Evolutionary conservation across 2,113 vertebrate genomes (phyloP).

Genomic region (Puntigrus tetrazona): DNA sequence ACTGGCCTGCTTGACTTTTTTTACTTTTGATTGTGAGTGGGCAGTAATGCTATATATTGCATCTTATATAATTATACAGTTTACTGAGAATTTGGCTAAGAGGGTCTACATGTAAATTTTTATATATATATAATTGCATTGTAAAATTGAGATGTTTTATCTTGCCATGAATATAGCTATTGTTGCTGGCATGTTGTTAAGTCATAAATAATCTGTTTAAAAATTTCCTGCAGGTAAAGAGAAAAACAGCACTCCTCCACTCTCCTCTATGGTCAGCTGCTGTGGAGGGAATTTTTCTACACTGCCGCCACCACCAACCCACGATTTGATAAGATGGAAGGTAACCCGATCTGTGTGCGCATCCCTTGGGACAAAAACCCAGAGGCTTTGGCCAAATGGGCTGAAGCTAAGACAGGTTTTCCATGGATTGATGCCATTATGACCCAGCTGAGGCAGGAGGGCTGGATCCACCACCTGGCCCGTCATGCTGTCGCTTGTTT

Average conservation of each 20-base stretch:
- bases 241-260: slow-evolving; percentile 76
- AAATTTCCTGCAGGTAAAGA: slow-evolving; percentile 68
- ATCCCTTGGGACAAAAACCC: slow-evolving; percentile 79
- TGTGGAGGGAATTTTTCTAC: slow-evolving; percentile 80
- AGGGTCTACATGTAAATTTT: too few relatives aligned
- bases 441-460: slow-evolving; percentile 78
- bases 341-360: slow-evolving; percentile 78
- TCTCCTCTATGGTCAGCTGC: slow-evolving; percentile 78
- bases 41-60: not conserved
- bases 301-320: slow-evolving; percentile 77
- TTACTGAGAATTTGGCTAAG: too few relatives aligned
- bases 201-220: too few relatives aligned
- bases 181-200: too few relatives aligned
- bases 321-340: slow-evolving; percentile 79
- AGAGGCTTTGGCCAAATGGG: slow-evolving; percentile 77
- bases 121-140: too few relatives aligned
- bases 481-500: slow-evolving; percentile 78
- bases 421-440: slow-evolving; percentile 82
- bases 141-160: too few relatives aligned
- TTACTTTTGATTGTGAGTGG: too few relatives aligned
- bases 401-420: slow-evolving; percentile 76
- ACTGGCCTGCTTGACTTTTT: too few relatives aligned
- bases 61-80: not conserved
- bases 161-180: too few relatives aligned
- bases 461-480: slow-evolving; percentile 79